These are phyloP conservation scores for Amazona vittata DNA, from an alignment of 2,113 vertebrate species.

Conservation along the genomic window DNA sequence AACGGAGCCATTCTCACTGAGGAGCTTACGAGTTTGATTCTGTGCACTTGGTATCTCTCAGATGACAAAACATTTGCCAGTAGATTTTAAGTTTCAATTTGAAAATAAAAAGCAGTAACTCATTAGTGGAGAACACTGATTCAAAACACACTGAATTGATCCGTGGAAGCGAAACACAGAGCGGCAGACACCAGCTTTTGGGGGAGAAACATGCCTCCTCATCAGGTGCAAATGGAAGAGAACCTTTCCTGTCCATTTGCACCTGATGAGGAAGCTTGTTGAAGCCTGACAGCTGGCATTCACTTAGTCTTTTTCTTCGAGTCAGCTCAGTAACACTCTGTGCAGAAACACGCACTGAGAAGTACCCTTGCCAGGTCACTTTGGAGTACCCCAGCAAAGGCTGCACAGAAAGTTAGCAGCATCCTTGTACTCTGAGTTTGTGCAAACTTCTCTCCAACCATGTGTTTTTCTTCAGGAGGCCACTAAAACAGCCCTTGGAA, in stretches of 20 bases:
- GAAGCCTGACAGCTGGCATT: slow-evolving; percentile 2
- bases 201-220: slow-evolving; percentile 35
- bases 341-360: neutral
- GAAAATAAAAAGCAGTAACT: slow-evolving; percentile 19
- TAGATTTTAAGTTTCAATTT: neutral
- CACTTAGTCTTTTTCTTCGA: slow-evolving; percentile 19
- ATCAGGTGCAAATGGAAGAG: slow-evolving; percentile 65
- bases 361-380: neutral
- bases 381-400: neutral
- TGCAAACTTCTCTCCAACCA: neutral
- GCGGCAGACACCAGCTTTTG: slow-evolving; percentile 27
- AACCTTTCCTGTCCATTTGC: slow-evolving; percentile 60
- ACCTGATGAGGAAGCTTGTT: slow-evolving; percentile 53
- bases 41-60: neutral
- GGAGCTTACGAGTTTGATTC: neutral
- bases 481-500: neutral
- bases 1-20: neutral
- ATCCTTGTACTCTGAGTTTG: neutral
- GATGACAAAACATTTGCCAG: neutral
- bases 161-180: neutral
- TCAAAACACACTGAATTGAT: slow-evolving; percentile 6
- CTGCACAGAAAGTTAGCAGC: neutral
- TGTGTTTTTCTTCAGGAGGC: neutral
- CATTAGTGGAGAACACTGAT: neutral
- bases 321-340: slow-evolving; percentile 16